Conservation (phyloP, 2,797 vertebrate genomes). For the Macropus fuliginosus region DNA sequence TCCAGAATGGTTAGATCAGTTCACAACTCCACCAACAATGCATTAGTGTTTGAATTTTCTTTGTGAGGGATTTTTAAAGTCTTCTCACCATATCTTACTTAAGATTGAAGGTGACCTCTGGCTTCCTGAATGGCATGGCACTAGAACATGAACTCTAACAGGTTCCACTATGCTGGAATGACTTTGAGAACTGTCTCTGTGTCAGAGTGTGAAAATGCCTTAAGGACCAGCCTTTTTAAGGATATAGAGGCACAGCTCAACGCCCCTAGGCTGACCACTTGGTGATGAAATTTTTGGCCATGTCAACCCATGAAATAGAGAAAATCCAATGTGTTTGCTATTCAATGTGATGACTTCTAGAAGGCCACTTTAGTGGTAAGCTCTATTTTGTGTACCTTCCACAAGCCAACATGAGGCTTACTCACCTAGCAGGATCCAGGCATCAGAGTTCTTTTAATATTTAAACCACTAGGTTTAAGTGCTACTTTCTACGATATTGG, state of each 20-base stretch:
- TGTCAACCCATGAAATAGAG: background rate
- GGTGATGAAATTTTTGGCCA: background rate
- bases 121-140: background rate
- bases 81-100: background rate
- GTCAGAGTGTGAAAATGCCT: background rate
- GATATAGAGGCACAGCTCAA: background rate
- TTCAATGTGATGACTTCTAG: background rate
- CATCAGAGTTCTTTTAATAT: background rate
- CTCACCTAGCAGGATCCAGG: background rate
- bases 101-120: background rate
- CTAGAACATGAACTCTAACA: background rate
- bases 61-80: background rate
- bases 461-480: background rate
- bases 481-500: background rate
- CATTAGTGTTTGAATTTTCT: too few species aligned
- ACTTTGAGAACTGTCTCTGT: background rate
- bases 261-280: background rate
- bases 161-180: background rate
- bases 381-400: background rate
- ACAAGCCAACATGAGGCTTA: background rate
- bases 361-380: background rate
- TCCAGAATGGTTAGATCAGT: too few species aligned
- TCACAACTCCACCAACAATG: too few species aligned
- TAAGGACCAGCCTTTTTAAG: background rate
- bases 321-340: background rate